Percentiles rank a stretch among this genome's conserved stretches.
Conservation (phyloP, 23 tunicate species). For the Phallusia fumigata region DNA sequence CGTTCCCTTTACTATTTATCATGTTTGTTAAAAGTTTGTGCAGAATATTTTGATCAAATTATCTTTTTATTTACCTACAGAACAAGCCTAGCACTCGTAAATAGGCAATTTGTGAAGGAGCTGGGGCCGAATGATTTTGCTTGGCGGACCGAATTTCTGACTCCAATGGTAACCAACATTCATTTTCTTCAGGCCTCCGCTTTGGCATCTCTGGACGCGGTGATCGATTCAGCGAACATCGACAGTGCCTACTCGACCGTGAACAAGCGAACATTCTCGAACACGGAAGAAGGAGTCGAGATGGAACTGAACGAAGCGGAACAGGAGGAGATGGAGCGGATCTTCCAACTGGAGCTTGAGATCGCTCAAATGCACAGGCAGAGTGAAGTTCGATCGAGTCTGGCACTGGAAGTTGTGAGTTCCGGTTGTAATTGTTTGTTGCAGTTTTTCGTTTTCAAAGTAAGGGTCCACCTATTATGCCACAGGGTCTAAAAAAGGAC, state of each 20-base stretch:
- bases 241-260: constrained; percentile 91
- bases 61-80: too few species aligned
- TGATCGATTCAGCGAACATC: constrained; percentile 45
- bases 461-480: background rate
- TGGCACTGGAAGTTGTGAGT: background rate
- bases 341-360: constrained; percentile 76
- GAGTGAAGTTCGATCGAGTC: constrained; percentile 45
- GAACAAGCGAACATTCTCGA: constrained; percentile 30
- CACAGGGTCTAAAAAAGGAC: too few species aligned
- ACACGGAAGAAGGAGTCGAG: constrained; percentile 20
- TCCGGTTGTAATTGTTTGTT: background rate
- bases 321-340: constrained; percentile 66
- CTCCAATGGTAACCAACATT: too few species aligned
- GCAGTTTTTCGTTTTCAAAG: background rate
- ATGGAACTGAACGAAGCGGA: constrained; percentile 53
- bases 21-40: too few species aligned
- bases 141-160: too few species aligned
- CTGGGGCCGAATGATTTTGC: too few species aligned
- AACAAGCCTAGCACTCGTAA: too few species aligned
- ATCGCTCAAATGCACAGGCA: constrained; percentile 63
- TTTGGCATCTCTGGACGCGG: constrained; percentile 82
- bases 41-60: too few species aligned
- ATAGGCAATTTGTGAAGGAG: too few species aligned
- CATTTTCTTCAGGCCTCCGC: constrained; percentile 58
- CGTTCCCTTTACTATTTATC: too few species aligned